Conservation (phyloP, 2,888 invertebrate genomes). For the Sympetrum striolatum region DNA sequence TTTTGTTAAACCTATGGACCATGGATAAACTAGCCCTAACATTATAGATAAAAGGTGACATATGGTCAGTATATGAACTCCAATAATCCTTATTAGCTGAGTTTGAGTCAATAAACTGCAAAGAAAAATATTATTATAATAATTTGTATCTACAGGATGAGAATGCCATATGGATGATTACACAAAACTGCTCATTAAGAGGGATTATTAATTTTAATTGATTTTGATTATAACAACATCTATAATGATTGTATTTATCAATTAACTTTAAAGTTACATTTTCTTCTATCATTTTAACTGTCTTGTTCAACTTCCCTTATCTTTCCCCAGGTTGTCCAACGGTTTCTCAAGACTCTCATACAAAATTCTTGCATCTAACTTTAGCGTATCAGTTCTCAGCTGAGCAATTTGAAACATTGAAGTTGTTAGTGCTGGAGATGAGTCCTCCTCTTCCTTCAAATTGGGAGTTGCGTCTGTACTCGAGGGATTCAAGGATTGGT, state of each 20-base stretch:
- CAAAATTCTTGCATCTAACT: constrained; percentile 86
- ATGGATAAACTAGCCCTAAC: too few relatives aligned
- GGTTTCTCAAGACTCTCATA: constrained; percentile 78
- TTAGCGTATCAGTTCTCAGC: constrained; percentile 87
- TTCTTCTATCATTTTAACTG: not conserved
- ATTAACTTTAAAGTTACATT: too few relatives aligned
- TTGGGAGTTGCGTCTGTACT: constrained; percentile 89
- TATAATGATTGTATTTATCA: too few relatives aligned
- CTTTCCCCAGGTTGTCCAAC: constrained; percentile 52
- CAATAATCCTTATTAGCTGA: too few relatives aligned
- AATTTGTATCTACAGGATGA: too few relatives aligned
- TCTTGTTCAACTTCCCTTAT: not conserved
- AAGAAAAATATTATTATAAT: too few relatives aligned
- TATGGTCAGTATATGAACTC: too few relatives aligned
- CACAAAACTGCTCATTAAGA: not conserved
- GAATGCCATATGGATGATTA: not conserved
- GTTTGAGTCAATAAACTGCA: too few relatives aligned
- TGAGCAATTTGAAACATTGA: constrained; percentile 73
- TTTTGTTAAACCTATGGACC: too few relatives aligned
- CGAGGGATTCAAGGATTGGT: constrained; percentile 78
- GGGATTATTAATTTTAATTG: not conserved
- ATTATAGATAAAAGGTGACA: too few relatives aligned
- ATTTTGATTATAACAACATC: too few relatives aligned
- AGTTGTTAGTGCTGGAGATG: constrained; percentile 75
- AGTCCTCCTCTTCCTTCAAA: constrained; percentile 70